A percentile compares a stretch with the other conserved stretches of the same genome.
phyloP scores from a whole-genome alignment of 2,113 vertebrate genomes.

The Vimba vimba region DNA sequence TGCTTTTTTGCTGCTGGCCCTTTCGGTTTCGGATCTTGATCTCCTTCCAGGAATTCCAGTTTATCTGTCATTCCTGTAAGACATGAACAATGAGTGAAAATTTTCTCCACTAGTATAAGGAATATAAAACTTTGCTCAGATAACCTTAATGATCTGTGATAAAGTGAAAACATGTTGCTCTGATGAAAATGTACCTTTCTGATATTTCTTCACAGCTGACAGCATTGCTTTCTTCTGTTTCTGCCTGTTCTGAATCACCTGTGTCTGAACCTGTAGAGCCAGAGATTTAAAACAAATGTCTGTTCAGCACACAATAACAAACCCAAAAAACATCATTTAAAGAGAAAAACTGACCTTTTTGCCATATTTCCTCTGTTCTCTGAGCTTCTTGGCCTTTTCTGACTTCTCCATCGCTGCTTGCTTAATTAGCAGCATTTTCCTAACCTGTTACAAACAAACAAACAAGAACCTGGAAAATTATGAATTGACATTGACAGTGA shows the following conservation, averaged over 20 bases:
- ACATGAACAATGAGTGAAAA: not conserved
- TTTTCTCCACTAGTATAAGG: not conserved
- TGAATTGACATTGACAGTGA: not conserved
- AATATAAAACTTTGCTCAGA: not conserved
- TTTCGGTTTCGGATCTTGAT: slow-evolving; percentile 77
- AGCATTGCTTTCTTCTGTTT: slow-evolving; percentile 94
- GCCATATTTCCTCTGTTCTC: slow-evolving; percentile 93
- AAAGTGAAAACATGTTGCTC: not conserved
- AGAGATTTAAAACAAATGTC: not conserved
- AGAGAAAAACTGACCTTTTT: slow-evolving; percentile 85
- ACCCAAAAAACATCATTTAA: too few species aligned
- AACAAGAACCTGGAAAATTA: not conserved
- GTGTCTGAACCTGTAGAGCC: slow-evolving; percentile 86
- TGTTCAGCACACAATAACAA: not conserved
- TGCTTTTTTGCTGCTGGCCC: slow-evolving; percentile 59
- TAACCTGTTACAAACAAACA: slow-evolving; percentile 70
- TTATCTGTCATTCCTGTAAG: slow-evolving; percentile 92
- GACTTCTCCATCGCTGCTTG: slow-evolving; percentile 89
- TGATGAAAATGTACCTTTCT: slow-evolving; percentile 84
- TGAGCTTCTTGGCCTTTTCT: slow-evolving; percentile 93
- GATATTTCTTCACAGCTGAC: slow-evolving; percentile 92
- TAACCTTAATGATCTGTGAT: not conserved
- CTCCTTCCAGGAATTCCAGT: slow-evolving; percentile 94
- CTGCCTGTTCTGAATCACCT: slow-evolving; percentile 94
- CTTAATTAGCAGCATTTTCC: slow-evolving; percentile 92